Conservation (phyloP, 2,888 invertebrate species). For the Rhogogaster chlorosoma region DNA sequence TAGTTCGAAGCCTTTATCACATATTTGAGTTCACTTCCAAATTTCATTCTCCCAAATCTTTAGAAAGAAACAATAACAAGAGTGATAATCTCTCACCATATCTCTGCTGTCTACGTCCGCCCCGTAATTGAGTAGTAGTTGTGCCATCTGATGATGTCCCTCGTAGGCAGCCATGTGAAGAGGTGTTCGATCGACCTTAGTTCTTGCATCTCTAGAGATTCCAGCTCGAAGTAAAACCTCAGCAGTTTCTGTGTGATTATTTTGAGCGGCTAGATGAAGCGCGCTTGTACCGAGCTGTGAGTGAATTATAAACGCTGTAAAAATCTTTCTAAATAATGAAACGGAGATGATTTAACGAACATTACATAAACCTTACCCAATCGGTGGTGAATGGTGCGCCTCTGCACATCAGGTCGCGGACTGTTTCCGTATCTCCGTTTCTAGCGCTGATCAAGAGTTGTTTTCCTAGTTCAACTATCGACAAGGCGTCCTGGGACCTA, state of each 20-base stretch:
- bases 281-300: constrained; percentile 92
- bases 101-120: constrained; percentile 88
- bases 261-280: constrained; percentile 91
- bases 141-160: constrained; percentile 88
- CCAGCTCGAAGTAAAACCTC: constrained; percentile 91
- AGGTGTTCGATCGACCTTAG: constrained; percentile 95
- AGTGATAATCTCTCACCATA: constrained; percentile 81
- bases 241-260: constrained; percentile 89
- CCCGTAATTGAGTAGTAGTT: constrained; percentile 84
- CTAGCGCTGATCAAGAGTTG: constrained; percentile 89
- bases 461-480: constrained; percentile 90
- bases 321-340: background rate
- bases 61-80: background rate
- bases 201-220: constrained; percentile 92
- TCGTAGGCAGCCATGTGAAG: constrained; percentile 93
- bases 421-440: constrained; percentile 88
- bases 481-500: constrained; percentile 73
- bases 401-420: constrained; percentile 88
- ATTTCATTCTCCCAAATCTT: background rate
- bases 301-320: background rate
- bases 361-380: constrained; percentile 83
- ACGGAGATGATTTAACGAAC: background rate
- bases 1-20: background rate
- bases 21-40: constrained; percentile 10
- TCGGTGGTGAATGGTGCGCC: constrained; percentile 96